Evolutionary conservation across 2,113 vertebrate species (phyloP).

Genomic region (Mesoclemmys tuberculata): DNA sequence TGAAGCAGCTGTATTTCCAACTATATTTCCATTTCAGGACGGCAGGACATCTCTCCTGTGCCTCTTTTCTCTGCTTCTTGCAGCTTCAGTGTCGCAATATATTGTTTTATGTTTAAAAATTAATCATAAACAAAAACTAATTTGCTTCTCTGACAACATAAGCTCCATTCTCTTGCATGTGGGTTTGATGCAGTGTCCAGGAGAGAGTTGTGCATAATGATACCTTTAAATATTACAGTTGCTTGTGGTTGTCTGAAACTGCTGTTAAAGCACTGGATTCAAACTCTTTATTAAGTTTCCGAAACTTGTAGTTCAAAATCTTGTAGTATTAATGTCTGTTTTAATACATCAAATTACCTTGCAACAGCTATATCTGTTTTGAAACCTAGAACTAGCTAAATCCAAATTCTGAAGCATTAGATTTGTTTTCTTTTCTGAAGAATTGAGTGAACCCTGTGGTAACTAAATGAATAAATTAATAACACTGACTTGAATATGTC

Average conservation of each 20-base stretch:
- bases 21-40: background rate
- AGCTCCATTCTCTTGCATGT: background rate
- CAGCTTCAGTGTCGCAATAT: background rate
- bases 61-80: background rate
- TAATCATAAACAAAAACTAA: background rate
- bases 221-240: background rate
- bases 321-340: background rate
- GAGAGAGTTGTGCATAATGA: constrained; percentile 48
- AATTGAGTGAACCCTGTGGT: background rate
- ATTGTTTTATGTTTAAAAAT: background rate
- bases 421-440: constrained; percentile 3
- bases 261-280: background rate
- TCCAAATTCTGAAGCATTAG: constrained; percentile 5
- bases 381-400: background rate
- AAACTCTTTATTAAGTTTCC: constrained; percentile 2
- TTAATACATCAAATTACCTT: constrained; percentile 39
- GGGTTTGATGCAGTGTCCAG: constrained; percentile 48
- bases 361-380: background rate
- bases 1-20: background rate
- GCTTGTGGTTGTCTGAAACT: background rate
- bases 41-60: background rate
- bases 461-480: background rate
- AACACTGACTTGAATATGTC: background rate
- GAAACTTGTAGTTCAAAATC: constrained; percentile 48
- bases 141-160: background rate